Percentiles rank a stretch among this genome's conserved stretches.
These are phyloP conservation scores for Todus mexicanus DNA, from an alignment of 2,797 vertebrate species.

Conservation along the genomic window DNA sequence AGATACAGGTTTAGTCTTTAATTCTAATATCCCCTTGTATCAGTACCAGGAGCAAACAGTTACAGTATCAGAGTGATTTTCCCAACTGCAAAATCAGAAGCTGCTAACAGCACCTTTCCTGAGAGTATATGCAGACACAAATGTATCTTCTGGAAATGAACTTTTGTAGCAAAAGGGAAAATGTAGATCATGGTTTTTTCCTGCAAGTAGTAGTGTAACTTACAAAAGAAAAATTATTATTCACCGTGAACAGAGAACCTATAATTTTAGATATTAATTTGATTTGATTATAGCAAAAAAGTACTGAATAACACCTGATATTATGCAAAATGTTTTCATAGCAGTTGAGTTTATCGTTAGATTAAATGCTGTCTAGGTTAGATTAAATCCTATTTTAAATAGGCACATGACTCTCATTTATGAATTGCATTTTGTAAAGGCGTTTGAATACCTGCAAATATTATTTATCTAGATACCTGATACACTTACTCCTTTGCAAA, in stretches of 20 bases:
- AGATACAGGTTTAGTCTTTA: background rate
- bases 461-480: background rate
- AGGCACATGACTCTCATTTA: background rate
- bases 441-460: background rate
- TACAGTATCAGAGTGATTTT: background rate
- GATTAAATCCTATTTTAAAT: background rate
- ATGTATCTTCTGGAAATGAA: background rate
- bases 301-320: background rate
- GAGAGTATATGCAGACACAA: background rate
- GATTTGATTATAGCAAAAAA: background rate
- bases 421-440: background rate
- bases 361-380: background rate
- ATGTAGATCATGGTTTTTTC: background rate
- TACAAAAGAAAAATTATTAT: background rate
- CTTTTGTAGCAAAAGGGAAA: background rate
- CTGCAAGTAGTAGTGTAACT: background rate
- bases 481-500: background rate
- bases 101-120: background rate
- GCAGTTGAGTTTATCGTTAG: background rate
- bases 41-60: background rate
- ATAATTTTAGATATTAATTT: conserved; percentile 16
- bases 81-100: background rate
- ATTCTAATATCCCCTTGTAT: background rate
- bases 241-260: background rate
- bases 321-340: background rate